Base-by-base conservation (phyloP, 2,888 invertebrate genomes). In the Mactromeris polynyma region DNA sequence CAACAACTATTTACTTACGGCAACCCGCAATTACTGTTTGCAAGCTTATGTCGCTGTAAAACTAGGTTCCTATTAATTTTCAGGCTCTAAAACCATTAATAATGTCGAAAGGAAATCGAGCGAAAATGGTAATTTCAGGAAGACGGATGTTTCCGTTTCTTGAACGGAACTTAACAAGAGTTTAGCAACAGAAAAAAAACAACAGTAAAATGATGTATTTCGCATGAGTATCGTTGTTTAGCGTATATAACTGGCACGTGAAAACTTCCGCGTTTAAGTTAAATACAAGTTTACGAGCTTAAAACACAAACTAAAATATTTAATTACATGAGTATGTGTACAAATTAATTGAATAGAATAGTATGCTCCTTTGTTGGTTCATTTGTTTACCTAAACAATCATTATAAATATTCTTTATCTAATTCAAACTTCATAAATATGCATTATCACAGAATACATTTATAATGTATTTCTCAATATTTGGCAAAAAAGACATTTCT, bases 1-100 rank as follows among this genome's bases (percentile, higher is more conserved):
- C 91, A 88, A 91, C 84, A 91, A 91, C 91, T 89, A 91, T 91
- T 91, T 91, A 90, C 89, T 83, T 90, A 89, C 86, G 81, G 88
- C 81, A 83, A 83, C 51, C 86, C 81, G 83, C 84, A 89, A 91
- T 91, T 91, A 91, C 88, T 46, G 54, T 54, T 83, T 83, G 84
- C 79, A 64, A 87, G 46, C 26, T 17, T 6, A 46, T 73, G 89
- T 91, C 89, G 81, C 46, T 33, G 31, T 85, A 54, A 46, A 84
- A 83, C 81, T 51, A 81, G 79, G 40, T 82, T 82, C 81, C 89
- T 88, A 91, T 91, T 91, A 89, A 91, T 91, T 89, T 86, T 83
- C 85, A 86, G 54, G 42, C 79, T 51, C 83, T 83, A 80, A 81
- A 86, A 46, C 89, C 83, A 89, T 89, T 89, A 86, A 86, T 89